Base-by-base conservation (phyloP, 2,797 vertebrate species). In the Gephyroberyx darwinii region DNA sequence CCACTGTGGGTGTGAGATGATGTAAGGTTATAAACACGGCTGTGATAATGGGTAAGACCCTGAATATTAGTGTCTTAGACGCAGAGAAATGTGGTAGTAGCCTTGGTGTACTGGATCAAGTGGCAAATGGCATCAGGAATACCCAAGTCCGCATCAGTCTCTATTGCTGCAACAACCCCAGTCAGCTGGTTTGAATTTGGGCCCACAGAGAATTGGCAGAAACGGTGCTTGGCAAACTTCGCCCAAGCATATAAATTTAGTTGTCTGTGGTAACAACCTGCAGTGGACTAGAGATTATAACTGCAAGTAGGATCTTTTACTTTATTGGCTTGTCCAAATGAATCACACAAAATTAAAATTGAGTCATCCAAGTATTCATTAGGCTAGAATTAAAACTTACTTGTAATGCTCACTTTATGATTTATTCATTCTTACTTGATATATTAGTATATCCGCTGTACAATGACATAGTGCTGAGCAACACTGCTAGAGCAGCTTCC, bases 121-220 rank as follows among this genome's bases (percentile, higher is more conserved):
- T 5, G 19, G n/a, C 37, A 9, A 64, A 20, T 51, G 63, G 26
- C 35, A 39, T 52, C 64, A 55, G 51, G 64, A 69, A 50, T 58
- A 48, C 54, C 55, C 30, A 33, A 69, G 35, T 60, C 17, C 33
- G 4, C 57, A 10, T 69, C 14, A 9, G 35, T 31, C 31, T 58
- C n/a, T 56, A 5, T 59, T 17, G 20, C 51, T 9, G 22, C 50
- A 54, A 2, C 54, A 37, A 57, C 39, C 31, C 69, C 65, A 57
- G 47, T 55, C 39, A 69, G 31, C 20, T 53, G 35, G 19, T 39
- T 47, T 59, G 14, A 20, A 16, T 20, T 58, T 14, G 39, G 8
- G 55, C 10, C 19, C 16, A 48, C 8, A 22, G 30, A 45, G 20
- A 35, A 56, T 45, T 22, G 17, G 6, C 37, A 41, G 35, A 67